Conservation (phyloP, 2,888 invertebrate genomes). For the Xylota sylvarum region DNA sequence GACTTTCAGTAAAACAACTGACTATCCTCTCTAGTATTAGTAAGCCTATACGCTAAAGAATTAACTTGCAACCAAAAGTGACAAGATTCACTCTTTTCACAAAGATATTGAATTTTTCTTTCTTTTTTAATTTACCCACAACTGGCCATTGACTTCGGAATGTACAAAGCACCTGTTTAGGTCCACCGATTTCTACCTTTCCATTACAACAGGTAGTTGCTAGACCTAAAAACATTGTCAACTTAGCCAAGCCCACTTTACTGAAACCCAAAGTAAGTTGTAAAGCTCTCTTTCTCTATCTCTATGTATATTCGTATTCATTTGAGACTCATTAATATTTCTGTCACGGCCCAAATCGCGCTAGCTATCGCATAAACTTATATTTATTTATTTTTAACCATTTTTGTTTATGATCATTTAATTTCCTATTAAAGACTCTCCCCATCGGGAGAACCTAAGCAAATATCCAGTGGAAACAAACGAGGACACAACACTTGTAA, state of each 20-base stretch:
- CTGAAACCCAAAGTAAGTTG: background rate
- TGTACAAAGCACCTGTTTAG: background rate
- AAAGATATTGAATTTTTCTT: too few species aligned
- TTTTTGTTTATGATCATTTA: slow-evolving; percentile 43
- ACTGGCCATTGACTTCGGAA: background rate
- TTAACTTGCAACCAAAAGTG: too few species aligned
- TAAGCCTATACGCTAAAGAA: too few species aligned
- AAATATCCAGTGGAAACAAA: slow-evolving; percentile 10
- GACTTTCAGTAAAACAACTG: too few species aligned
- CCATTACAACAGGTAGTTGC: background rate
- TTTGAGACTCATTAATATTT: slow-evolving; percentile 28
- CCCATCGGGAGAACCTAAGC: background rate
- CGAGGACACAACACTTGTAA: slow-evolving; percentile 26
- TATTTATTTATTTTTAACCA: slow-evolving; percentile 49
- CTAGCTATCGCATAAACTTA: slow-evolving; percentile 18
- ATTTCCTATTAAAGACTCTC: slow-evolving; percentile 34
- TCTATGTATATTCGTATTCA: too few species aligned
- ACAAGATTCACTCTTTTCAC: too few species aligned
- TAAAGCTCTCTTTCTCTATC: slow-evolving; percentile 3
- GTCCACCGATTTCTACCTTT: background rate
- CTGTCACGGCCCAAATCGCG: slow-evolving; percentile 16
- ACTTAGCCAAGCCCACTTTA: slow-evolving; percentile 8
- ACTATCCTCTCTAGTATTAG: too few species aligned
- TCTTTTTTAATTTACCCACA: too few species aligned
- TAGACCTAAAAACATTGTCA: slow-evolving; percentile 3